A percentile compares a stretch with the other conserved stretches of the same genome.
Evolutionary conservation across 2,888 invertebrate species (phyloP).

Genomic region (Patella caerulea): DNA sequence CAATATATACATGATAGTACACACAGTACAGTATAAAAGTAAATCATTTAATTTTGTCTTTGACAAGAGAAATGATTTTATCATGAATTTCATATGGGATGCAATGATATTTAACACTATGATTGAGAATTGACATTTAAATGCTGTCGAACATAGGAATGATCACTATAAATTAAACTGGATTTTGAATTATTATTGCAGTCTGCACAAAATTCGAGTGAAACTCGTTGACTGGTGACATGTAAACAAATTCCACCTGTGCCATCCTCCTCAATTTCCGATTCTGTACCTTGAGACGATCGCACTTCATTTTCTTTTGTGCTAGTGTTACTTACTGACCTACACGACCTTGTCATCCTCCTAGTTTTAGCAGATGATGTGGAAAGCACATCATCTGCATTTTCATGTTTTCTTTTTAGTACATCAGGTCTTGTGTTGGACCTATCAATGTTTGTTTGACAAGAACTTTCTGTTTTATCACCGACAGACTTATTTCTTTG

Average conservation of each 20-base stretch:
- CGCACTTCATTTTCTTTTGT: background rate
- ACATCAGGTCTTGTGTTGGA: background rate
- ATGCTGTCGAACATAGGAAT: background rate
- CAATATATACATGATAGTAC: too few relatives aligned
- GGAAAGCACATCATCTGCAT: background rate
- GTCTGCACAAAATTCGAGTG: background rate
- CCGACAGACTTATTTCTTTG: background rate
- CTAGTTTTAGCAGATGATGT: background rate
- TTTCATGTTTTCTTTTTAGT: background rate
- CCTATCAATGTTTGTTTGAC: background rate
- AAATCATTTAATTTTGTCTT: too few relatives aligned
- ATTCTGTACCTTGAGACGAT: background rate
- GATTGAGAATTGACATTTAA: too few relatives aligned
- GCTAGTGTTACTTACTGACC: background rate
- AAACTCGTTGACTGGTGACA: background rate
- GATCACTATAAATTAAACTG: background rate
- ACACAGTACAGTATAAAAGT: too few relatives aligned
- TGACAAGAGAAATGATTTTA: too few relatives aligned
- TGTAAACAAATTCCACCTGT: conserved; percentile 6
- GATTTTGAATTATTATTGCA: background rate
- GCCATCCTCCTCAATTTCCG: too few relatives aligned
- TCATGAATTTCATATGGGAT: too few relatives aligned
- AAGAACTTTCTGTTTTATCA: background rate
- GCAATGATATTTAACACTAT: too few relatives aligned
- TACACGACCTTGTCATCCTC: background rate